These are phyloP conservation scores for Zaprionus ghesquierei DNA, from an alignment of 1,140 invertebrate species.

Conservation along the genomic window DNA sequence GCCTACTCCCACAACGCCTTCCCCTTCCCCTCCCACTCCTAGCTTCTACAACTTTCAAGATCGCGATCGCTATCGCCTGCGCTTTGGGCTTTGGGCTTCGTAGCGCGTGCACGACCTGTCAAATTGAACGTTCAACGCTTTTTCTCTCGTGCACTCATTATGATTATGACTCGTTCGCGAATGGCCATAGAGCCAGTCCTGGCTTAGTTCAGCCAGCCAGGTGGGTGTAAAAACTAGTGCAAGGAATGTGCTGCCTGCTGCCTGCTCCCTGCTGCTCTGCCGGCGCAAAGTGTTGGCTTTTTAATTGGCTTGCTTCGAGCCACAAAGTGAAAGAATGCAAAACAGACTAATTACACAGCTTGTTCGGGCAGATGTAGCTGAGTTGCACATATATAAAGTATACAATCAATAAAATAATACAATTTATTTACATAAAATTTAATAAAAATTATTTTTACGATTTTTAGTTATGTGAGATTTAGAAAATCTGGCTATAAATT, in stretches of 20 bases:
- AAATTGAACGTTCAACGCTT: conserved; percentile 54
- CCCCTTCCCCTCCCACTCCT: not conserved
- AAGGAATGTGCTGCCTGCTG: too few relatives aligned
- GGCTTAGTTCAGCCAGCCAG: not conserved
- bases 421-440: too few relatives aligned
- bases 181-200: not conserved
- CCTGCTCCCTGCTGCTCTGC: not conserved
- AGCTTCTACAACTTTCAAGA: conserved; percentile 13
- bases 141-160: conserved; percentile 75
- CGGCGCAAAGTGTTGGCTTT: not conserved
- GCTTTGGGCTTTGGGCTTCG: conserved; percentile 4
- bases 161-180: conserved; percentile 63
- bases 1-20: conserved; percentile 8
- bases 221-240: conserved; percentile 55
- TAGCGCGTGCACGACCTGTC: conserved; percentile 79
- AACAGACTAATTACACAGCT: not conserved
- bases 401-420: not conserved
- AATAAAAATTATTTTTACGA: too few relatives aligned
- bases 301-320: not conserved
- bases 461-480: too few relatives aligned
- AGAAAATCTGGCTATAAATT: too few relatives aligned
- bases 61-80: conserved; percentile 51
- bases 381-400: not conserved
- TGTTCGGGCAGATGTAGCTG: too few relatives aligned
- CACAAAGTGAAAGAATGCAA: conserved; percentile 12